These are phyloP conservation scores for Tetropium fuscum DNA, from an alignment of 2,888 invertebrate genomes.

Conservation along the genomic window DNA sequence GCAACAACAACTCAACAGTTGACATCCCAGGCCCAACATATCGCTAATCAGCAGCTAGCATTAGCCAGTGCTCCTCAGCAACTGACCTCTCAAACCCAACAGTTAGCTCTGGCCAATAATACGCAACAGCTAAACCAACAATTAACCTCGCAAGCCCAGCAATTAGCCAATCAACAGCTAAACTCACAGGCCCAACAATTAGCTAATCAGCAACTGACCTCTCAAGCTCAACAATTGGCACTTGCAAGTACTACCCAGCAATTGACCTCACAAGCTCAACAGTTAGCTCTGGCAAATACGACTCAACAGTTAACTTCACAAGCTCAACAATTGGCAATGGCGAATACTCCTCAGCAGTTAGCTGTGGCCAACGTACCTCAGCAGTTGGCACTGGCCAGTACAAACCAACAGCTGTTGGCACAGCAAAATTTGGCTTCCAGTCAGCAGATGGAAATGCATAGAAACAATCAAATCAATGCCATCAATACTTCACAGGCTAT, in stretches of 20 bases:
- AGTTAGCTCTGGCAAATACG: slow-evolving; percentile 53
- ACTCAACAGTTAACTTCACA: slow-evolving; percentile 58
- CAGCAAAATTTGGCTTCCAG: slow-evolving; percentile 57
- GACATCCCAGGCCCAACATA: slow-evolving; percentile 58
- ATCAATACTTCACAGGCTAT: slow-evolving; percentile 68
- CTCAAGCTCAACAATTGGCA: slow-evolving; percentile 56
- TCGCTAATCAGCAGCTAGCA: slow-evolving; percentile 58
- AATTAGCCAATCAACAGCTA: slow-evolving; percentile 43
- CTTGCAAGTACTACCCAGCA: slow-evolving; percentile 52
- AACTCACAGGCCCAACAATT: slow-evolving; percentile 56
- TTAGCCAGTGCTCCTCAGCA: slow-evolving; percentile 51
- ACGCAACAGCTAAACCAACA: slow-evolving; percentile 49
- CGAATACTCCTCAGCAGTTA: slow-evolving; percentile 57
- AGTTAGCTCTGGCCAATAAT: slow-evolving; percentile 43
- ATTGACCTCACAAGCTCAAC: slow-evolving; percentile 53
- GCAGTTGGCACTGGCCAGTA: slow-evolving; percentile 59
- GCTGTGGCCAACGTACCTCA: slow-evolving; percentile 54
- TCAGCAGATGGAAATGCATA: slow-evolving; percentile 59
- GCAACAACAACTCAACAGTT: slow-evolving; percentile 61
- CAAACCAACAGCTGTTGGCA: slow-evolving; percentile 53
- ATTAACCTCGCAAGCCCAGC: slow-evolving; percentile 55
- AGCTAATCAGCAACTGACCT: slow-evolving; percentile 55
- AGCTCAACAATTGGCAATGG: slow-evolving; percentile 57
- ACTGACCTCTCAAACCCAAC: slow-evolving; percentile 49
- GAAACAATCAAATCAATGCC: slow-evolving; percentile 62